Percentiles rank a stretch among this genome's conserved stretches.
Conservation (phyloP, 2,113 vertebrate species). For the Ardeotis arabs region DNA sequence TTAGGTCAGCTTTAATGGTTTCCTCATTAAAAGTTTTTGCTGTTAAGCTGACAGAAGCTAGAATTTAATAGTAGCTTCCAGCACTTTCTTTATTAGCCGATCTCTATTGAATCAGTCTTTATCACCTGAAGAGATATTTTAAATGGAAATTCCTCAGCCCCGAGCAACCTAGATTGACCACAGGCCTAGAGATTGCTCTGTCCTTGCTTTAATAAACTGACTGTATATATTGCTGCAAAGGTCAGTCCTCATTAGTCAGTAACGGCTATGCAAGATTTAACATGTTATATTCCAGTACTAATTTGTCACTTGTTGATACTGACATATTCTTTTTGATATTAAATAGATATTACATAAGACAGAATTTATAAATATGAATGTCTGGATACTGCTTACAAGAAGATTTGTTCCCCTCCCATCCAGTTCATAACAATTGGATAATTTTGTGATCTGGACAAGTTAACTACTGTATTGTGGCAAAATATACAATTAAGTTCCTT, state of each 20-base stretch:
- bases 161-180: slow-evolving; percentile 75
- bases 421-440: background rate
- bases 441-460: background rate
- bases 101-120: slow-evolving; percentile 74
- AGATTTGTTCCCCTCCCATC: background rate
- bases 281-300: slow-evolving; percentile 11
- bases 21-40: slow-evolving; percentile 74
- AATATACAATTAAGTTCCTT: background rate
- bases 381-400: background rate
- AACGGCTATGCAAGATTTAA: slow-evolving; percentile 44
- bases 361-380: background rate
- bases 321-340: background rate
- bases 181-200: slow-evolving; percentile 60
- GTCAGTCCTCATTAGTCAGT: slow-evolving; percentile 64
- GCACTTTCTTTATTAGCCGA: slow-evolving; percentile 66
- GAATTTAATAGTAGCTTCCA: slow-evolving; percentile 72
- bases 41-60: slow-evolving; percentile 71
- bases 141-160: slow-evolving; percentile 77
- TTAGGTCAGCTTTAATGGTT: slow-evolving; percentile 74
- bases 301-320: slow-evolving; percentile 17
- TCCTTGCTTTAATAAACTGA: slow-evolving; percentile 70
- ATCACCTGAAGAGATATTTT: slow-evolving; percentile 76
- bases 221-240: slow-evolving; percentile 65
- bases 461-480: background rate
- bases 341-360: background rate